Evolutionary conservation across 2,888 invertebrate genomes (phyloP).

Genomic region (Conchocele bisecta): DNA sequence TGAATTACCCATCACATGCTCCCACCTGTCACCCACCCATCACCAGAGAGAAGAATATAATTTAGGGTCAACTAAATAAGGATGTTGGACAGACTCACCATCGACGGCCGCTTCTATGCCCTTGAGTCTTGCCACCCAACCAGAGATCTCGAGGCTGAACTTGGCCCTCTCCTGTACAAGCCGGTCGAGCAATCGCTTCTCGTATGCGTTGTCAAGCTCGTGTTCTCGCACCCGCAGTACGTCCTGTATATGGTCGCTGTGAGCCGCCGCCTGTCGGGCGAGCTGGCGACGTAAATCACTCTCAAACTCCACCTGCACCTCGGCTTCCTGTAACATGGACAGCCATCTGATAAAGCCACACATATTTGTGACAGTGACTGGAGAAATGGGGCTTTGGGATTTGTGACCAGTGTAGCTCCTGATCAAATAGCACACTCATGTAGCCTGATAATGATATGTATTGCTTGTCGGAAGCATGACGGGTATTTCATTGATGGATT

Average conservation of each 20-base stretch:
- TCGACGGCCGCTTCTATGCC: slow-evolving; percentile 91
- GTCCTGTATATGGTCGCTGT: slow-evolving; percentile 87
- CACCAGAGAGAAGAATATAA: too few relatives aligned
- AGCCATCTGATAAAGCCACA: too few relatives aligned
- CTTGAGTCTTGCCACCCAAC: slow-evolving; percentile 89
- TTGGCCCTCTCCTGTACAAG: slow-evolving; percentile 87
- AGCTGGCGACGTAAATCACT: slow-evolving; percentile 90
- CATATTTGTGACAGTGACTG: too few relatives aligned
- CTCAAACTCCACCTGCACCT: slow-evolving; percentile 83
- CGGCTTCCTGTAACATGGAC: slow-evolving; percentile 65
- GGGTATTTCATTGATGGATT: too few relatives aligned
- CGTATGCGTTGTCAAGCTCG: slow-evolving; percentile 84
- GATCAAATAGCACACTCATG: too few relatives aligned
- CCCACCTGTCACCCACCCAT: too few relatives aligned
- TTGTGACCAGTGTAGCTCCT: too few relatives aligned
- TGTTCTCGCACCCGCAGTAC: slow-evolving; percentile 87
- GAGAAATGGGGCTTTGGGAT: too few relatives aligned
- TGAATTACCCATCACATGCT: too few relatives aligned
- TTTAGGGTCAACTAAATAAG: too few relatives aligned
- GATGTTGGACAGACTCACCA: slow-evolving; percentile 84
- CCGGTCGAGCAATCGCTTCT: slow-evolving; percentile 86
- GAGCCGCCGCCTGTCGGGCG: slow-evolving; percentile 92
- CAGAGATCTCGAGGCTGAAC: slow-evolving; percentile 89
- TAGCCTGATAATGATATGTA: too few relatives aligned
- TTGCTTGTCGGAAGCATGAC: too few relatives aligned